A percentile compares a stretch with the other conserved stretches of the same genome.
Evolutionary conservation across 1,140 invertebrate genomes (phyloP).

Genomic region (Scaptomyza montana): DNA sequence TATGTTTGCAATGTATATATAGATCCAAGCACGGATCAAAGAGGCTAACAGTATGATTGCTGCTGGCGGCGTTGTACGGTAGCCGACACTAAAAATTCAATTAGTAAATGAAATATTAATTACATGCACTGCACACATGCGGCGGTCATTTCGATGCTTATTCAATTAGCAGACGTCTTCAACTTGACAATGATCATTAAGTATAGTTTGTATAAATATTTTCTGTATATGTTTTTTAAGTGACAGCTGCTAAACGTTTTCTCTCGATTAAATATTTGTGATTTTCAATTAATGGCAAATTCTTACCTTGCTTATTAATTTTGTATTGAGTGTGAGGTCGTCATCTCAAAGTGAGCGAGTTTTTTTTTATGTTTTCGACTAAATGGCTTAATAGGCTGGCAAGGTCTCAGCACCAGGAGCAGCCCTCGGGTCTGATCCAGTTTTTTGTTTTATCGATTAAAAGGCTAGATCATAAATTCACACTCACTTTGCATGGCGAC

Average conservation of each 20-base stretch:
- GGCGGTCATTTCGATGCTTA: slow-evolving; percentile 52
- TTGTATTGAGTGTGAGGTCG: slow-evolving; percentile 61
- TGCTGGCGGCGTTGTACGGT: slow-evolving; percentile 51
- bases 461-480: slow-evolving; percentile 63
- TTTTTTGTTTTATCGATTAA: slow-evolving; percentile 38
- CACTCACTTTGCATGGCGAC: slow-evolving; percentile 56
- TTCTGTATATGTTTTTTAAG: slow-evolving; percentile 1
- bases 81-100: slow-evolving; percentile 64
- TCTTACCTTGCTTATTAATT: slow-evolving; percentile 47
- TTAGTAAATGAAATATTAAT: slow-evolving; percentile 72
- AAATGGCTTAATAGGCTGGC: slow-evolving; percentile 38
- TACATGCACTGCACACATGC: slow-evolving; percentile 33
- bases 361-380: slow-evolving; percentile 30
- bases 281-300: slow-evolving; percentile 32
- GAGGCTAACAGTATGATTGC: slow-evolving; percentile 54
- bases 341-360: slow-evolving; percentile 70
- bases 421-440: slow-evolving; percentile 48
- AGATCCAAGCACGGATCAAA: slow-evolving; percentile 43
- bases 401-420: slow-evolving; percentile 61
- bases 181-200: slow-evolving; percentile 23
- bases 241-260: slow-evolving; percentile 18
- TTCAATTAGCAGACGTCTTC: slow-evolving; percentile 57
- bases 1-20: background rate
- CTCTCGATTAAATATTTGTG: slow-evolving; percentile 7
- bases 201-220: background rate